Evolutionary conservation across 2,888 invertebrate species (phyloP), one percentile per base, ranked within the genome.

Genomic region (Cheilosia vernalis): DNA sequence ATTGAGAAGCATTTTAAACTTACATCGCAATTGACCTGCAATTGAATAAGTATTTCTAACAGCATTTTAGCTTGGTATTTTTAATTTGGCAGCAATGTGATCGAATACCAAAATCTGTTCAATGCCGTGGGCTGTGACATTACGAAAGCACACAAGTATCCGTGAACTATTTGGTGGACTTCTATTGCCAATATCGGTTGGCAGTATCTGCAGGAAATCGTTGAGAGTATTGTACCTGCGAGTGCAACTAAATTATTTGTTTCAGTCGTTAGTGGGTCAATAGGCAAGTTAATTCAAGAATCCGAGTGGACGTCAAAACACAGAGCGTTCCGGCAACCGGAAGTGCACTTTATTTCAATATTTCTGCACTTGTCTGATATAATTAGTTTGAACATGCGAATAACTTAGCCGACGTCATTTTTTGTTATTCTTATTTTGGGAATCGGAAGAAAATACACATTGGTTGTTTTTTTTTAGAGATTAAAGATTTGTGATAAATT

Each of bases 1-100:
- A 7, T 49, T 21, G 15, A 37, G 55, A 63, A 15, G 33, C 63
- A 73, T 55, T 55, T 44, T 17, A 53, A 42, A 13, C 44, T 63
- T 58, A 10, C 74, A 72, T 82, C 82, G 82, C 77, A 82, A 82
- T 76, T 70, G 67, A 47, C 49, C 19, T 58, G 37, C 21, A 53
- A 56, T 55, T 63, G 58, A 64, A 7, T 56, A 33, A 40, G 33
- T 55, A 56, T 37, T 74, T 42, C 44, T 21, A 33, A 44, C 61
- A 33, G 69, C 27, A 74, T 63, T 61, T 70, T 19, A 53, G 15
- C 60, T 53, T 4, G 37, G 37, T 80, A 69, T 69, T 78, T 49
- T 61, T 40, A 78, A 64, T 76, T 82, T 82, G 82, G 82, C 82
- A 77, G 21, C 64, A 49, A 70, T 47, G 21, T 2, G 17, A 63